Evolutionary conservation across 1,140 invertebrate species (phyloP).

Genomic region (Heliconius melpomene): DNA sequence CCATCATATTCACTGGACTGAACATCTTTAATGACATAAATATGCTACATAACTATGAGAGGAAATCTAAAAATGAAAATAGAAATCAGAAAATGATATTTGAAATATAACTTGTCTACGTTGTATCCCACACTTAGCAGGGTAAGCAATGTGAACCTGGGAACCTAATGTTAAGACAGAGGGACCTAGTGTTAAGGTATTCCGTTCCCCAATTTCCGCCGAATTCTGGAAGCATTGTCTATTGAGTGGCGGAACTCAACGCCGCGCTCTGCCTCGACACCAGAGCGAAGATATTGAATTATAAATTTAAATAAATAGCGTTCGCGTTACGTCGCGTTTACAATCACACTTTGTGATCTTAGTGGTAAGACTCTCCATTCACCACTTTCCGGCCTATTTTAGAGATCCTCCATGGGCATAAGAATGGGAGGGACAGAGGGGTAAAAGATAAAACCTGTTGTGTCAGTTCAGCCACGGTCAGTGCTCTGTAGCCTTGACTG

Average conservation of each 20-base stretch:
- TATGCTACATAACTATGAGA: background rate
- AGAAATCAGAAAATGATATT: background rate
- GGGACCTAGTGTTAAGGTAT: background rate
- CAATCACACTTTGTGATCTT: too few relatives aligned
- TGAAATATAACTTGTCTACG: background rate
- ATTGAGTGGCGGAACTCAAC: background rate
- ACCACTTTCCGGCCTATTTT: too few relatives aligned
- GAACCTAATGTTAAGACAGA: background rate
- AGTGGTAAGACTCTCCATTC: too few relatives aligned
- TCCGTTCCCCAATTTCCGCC: background rate
- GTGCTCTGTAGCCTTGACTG: conserved; percentile 89
- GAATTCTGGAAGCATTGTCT: background rate
- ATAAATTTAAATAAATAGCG: too few relatives aligned
- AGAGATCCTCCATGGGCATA: too few relatives aligned
- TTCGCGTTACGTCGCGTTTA: too few relatives aligned
- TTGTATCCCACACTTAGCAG: background rate
- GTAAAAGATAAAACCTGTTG: conserved; percentile 81
- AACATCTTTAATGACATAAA: conserved; percentile 85
- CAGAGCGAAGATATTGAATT: background rate
- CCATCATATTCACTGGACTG: conserved; percentile 88
- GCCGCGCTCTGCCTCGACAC: background rate
- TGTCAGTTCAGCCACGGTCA: conserved; percentile 92
- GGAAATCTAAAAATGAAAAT: too few relatives aligned
- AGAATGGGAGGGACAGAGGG: too few relatives aligned
- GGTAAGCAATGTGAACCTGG: background rate